Base-by-base conservation (phyloP, 2,113 vertebrate genomes). In the Amia ocellicauda region DNA sequence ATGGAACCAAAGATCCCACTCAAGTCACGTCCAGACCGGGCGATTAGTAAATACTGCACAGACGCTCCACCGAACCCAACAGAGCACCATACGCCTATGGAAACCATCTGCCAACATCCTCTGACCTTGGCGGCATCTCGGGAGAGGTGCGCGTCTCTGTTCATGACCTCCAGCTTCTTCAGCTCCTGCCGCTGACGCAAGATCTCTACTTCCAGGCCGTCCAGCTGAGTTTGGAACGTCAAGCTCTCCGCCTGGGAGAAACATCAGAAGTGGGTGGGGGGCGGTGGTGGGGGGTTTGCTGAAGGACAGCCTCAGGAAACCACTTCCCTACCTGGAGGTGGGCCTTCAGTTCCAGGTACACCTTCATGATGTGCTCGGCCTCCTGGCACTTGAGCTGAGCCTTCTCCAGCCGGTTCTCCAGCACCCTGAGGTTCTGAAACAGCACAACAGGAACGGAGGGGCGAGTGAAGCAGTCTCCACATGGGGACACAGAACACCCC, bases 371-470 rank as follows among this genome's bases (percentile, higher is more conserved):
- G 63, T 85, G 85, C 41, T 88, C 76, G 0, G 90, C 90, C 66
- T 92, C 92, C 19, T 85, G 82, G 8, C 71, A 85, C 75, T 94
- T 96, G 67, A 93, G 80, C 29, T 82, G 84, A 3, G 90, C 84
- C 73, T 95, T 94, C 68, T 93, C 91, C 77, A 96, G 76, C 1
- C 84, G 86, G 75, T 94, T 96, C 74, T 94, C 92, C 71, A 95
- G 71, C 2, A 80, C 62, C 8, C 86, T 83, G 61, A 91, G 42
- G 19, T 83, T 86, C 94, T 94, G 59, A 16, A 67, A 49, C 26
- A 66, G 53, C 29, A 40, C 36, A 47, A n/a, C 43, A 47, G n/a
- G 8, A 14, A 47, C 4, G 14, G 43, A n/a, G n/a, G 14, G 4
- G 43, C 4, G 13, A 17, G 16, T 17, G 13, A 17, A 3, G n/a